Conservation (phyloP, 2,888 invertebrate species). For the Volucella bombylans region DNA sequence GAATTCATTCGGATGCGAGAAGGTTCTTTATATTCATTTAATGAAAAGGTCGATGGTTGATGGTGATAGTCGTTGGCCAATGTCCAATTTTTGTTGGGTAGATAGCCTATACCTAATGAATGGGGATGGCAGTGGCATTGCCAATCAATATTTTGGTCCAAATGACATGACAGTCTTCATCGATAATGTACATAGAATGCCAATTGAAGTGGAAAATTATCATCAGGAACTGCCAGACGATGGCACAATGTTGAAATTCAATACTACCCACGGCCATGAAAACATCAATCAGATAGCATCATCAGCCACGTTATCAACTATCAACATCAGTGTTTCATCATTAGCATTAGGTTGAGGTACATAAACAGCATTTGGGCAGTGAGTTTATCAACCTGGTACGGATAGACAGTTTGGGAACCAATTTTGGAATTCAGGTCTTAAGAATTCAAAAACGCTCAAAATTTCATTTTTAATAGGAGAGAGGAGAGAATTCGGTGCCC, state of each 20-base stretch:
- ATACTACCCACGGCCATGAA: neutral
- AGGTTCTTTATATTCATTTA: constrained; percentile 21
- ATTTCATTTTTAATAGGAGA: no score
- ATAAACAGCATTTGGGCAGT: constrained; percentile 3
- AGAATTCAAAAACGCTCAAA: neutral
- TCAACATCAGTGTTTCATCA: constrained; percentile 13
- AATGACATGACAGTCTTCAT: constrained; percentile 40
- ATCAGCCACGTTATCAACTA: neutral
- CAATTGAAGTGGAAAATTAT: constrained; percentile 46
- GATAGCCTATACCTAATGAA: no score
- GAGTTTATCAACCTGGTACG: constrained; percentile 9
- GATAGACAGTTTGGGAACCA: constrained; percentile 5
- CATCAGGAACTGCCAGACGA: neutral
- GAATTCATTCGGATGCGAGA: constrained; percentile 12
- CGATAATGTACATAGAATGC: constrained; percentile 41
- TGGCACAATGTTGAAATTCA: neutral
- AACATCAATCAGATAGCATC: neutral
- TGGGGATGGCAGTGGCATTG: neutral
- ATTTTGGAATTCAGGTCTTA: constrained; percentile 32
- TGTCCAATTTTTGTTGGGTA: no score
- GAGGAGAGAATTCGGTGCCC: no score
- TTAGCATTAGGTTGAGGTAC: neutral
- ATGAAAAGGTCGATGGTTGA: neutral
- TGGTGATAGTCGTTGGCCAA: neutral
- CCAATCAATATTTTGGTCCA: constrained; percentile 39